A percentile compares a stretch with the other conserved stretches of the same genome.
Evolutionary conservation across 2,113 vertebrate genomes (phyloP).

Genomic region (Formicarius rufipectus): DNA sequence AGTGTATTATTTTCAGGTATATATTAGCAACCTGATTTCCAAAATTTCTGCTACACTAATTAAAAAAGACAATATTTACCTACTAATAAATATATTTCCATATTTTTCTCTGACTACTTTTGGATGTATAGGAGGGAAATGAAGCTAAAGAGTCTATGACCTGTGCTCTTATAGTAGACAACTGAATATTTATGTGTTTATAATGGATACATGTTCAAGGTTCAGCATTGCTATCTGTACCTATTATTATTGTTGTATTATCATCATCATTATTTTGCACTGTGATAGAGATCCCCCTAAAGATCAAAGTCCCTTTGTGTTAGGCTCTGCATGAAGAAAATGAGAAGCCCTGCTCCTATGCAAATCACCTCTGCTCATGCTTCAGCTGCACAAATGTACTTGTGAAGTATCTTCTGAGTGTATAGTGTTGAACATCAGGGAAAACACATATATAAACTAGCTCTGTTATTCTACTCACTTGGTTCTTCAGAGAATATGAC

Average conservation of each 20-base stretch:
- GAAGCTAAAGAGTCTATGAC: conserved; percentile 23
- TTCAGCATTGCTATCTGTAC: conserved; percentile 26
- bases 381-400: not conserved
- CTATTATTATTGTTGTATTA: conserved; percentile 48
- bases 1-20: not conserved
- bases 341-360: not conserved
- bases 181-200: conserved; percentile 48
- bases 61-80: not conserved
- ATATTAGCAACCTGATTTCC: not conserved
- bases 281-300: not conserved
- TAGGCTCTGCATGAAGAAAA: not conserved
- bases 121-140: not conserved
- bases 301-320: conserved; percentile 32
- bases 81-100: not conserved
- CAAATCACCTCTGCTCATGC: not conserved
- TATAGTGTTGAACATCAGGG: not conserved
- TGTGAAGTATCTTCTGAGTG: not conserved
- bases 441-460: not conserved
- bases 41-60: not conserved
- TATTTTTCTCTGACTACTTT: not conserved
- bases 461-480: not conserved
- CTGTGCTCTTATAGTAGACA: conserved; percentile 11
- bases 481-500: not conserved
- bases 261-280: conserved; percentile 12
- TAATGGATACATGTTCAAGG: conserved; percentile 10